A percentile compares a stretch with the other conserved stretches of the same genome.
Conservation (phyloP, 2,888 invertebrate species). For the Choristoneura rosaceana region DNA sequence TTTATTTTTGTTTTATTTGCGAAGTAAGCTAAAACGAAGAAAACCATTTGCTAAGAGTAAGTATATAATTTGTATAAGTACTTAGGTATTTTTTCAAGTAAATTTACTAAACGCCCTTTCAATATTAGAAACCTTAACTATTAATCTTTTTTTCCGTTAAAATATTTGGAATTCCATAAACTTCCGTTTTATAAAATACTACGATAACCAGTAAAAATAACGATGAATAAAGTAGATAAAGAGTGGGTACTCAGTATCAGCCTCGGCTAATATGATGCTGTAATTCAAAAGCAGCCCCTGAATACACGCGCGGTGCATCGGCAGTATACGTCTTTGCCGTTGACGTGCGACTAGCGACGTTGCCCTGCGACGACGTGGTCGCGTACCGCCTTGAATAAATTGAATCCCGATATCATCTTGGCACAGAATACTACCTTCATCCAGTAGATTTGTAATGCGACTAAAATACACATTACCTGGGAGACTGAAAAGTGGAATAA, state of each 20-base stretch:
- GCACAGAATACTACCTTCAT: conserved; percentile 11
- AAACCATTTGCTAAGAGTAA: no score
- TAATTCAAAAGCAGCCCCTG: conserved; percentile 40
- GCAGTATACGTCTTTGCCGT: conserved; percentile 41
- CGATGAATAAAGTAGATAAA: not conserved
- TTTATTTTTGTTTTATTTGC: not conserved
- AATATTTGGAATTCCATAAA: no score
- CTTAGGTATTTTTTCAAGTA: not conserved
- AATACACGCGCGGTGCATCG: conserved; percentile 30
- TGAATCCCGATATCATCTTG: conserved; percentile 50
- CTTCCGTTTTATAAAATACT: no score
- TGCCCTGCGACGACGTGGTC: conserved; percentile 27
- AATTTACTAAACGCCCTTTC: not conserved
- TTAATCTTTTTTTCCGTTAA: no score
- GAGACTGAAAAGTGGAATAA: not conserved
- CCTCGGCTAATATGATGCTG: conserved; percentile 12
- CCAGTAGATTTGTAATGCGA: conserved; percentile 7
- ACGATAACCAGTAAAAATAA: not conserved
- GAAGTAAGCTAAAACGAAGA: not conserved
- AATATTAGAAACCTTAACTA: not conserved
- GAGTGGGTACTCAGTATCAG: not conserved
- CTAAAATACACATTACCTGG: conserved; percentile 6
- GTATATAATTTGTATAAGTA: not conserved
- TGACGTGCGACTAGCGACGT: conserved; percentile 44
- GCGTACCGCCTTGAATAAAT: conserved; percentile 47